Conservation (phyloP, 30 jellyfish, hydroid and myxozoan genomes). For the Rhopilema esculentum region DNA sequence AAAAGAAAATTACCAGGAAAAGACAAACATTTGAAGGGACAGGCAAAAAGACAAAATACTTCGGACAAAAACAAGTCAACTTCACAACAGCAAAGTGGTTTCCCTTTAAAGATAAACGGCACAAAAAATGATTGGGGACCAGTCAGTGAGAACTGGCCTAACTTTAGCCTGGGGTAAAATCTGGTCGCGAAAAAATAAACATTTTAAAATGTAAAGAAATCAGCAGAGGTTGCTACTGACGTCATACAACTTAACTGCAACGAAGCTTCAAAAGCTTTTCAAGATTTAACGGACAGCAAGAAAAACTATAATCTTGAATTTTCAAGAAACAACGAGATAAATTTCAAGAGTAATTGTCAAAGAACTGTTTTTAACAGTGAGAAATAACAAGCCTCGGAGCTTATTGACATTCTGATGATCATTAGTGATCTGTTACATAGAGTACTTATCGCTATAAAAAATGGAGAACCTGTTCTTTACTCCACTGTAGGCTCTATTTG, state of each 20-base stretch:
- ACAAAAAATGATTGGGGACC: slow-evolving; percentile 78
- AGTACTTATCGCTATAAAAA: too few species aligned
- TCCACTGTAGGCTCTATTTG: too few species aligned
- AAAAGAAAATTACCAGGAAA: too few species aligned
- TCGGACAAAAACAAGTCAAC: background rate
- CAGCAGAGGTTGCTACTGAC: background rate
- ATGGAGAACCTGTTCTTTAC: too few species aligned
- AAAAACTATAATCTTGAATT: too few species aligned
- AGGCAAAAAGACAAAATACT: slow-evolving; percentile 6
- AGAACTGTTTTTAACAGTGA: too few species aligned
- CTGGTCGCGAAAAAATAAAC: background rate
- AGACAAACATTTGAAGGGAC: background rate
- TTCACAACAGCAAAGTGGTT: slow-evolving; percentile 6
- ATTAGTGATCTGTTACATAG: too few species aligned
- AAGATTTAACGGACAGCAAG: too few species aligned
- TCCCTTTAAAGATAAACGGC: slow-evolving; percentile 59
- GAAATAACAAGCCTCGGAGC: too few species aligned
- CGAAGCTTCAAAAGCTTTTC: background rate
- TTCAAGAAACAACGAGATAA: too few species aligned
- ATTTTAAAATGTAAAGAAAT: background rate
- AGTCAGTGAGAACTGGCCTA: slow-evolving; percentile 84
- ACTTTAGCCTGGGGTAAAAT: slow-evolving; percentile 43
- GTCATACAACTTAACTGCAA: background rate
- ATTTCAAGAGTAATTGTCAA: background rate
- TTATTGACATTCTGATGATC: too few species aligned